phyloP scores from a whole-genome alignment of 2,797 vertebrate species.

The Alfaro cultratus region DNA sequence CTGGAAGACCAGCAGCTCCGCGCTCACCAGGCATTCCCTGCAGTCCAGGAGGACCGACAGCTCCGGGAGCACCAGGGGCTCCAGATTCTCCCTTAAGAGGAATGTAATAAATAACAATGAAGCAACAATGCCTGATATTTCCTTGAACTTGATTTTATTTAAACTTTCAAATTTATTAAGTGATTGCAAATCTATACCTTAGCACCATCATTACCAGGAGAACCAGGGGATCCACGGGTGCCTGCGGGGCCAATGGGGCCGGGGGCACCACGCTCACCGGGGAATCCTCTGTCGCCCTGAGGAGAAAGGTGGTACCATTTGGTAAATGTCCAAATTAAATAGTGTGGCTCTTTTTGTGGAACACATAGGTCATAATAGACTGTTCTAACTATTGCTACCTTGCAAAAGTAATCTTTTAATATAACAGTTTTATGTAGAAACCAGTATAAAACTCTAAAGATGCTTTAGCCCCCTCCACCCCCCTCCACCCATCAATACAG shows the following conservation, averaged over 20 bases:
- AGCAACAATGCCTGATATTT: neutral
- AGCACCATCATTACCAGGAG: constrained; percentile 94
- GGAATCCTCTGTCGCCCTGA: constrained; percentile 97
- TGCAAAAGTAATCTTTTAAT: neutral
- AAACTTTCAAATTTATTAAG: neutral
- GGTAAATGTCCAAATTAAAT: neutral
- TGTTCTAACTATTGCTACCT: neutral
- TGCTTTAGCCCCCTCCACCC: neutral
- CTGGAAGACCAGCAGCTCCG: constrained; percentile 93
- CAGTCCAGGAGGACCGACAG: constrained; percentile 91
- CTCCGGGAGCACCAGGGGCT: constrained; percentile 87
- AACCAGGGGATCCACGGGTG: constrained; percentile 89
- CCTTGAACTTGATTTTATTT: neutral
- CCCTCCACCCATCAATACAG: no score
- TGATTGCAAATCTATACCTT: constrained; percentile 82
- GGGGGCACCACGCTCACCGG: constrained; percentile 92
- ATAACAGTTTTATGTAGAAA: neutral
- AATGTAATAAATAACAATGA: neutral
- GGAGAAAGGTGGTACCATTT: constrained; percentile 8
- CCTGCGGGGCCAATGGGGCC: constrained; percentile 88
- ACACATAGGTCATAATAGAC: constrained; percentile 1
- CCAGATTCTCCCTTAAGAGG: constrained; percentile 90
- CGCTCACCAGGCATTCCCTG: constrained; percentile 99
- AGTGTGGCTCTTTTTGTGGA: neutral
- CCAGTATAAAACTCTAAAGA: no score